phyloP scores from a whole-genome alignment of 2,888 invertebrate genomes.

The Acholoe squamosa region DNA sequence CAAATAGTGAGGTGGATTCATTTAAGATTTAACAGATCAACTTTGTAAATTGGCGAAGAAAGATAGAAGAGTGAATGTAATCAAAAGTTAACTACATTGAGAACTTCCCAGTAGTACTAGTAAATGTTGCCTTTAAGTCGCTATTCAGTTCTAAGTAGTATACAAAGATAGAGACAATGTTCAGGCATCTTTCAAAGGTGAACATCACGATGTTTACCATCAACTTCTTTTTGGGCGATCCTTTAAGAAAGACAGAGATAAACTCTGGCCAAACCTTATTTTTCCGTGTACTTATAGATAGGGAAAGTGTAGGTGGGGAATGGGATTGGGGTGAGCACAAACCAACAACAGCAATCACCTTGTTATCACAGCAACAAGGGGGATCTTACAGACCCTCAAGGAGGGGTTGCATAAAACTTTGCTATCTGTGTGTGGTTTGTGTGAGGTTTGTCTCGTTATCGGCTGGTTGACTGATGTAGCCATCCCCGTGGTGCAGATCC shows the following conservation, averaged over 20 bases:
- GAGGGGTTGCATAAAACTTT: slow-evolving; percentile 37
- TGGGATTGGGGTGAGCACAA: slow-evolving; percentile 13
- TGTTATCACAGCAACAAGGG: background rate
- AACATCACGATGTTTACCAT: background rate
- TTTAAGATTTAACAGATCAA: too few species aligned
- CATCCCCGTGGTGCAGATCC: slow-evolving; percentile 29
- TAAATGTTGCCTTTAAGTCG: background rate
- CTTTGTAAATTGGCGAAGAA: too few species aligned
- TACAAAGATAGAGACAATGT: background rate
- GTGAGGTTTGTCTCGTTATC: slow-evolving; percentile 52
- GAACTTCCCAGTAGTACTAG: too few species aligned
- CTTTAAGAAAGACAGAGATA: background rate
- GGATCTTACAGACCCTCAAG: background rate
- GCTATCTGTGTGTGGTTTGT: slow-evolving; percentile 46
- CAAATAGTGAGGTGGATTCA: too few species aligned
- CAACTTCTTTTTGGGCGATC: background rate
- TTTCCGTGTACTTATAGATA: background rate
- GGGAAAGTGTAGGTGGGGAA: background rate
- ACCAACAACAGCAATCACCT: background rate
- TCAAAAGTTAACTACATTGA: too few species aligned
- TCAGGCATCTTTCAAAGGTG: background rate
- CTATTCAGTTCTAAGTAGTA: background rate
- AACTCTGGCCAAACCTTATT: background rate
- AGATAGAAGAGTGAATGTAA: too few species aligned
- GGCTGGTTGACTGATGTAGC: slow-evolving; percentile 46